Conservation (phyloP, 2,113 vertebrate genomes). For the Hippocampus zosterae region DNA sequence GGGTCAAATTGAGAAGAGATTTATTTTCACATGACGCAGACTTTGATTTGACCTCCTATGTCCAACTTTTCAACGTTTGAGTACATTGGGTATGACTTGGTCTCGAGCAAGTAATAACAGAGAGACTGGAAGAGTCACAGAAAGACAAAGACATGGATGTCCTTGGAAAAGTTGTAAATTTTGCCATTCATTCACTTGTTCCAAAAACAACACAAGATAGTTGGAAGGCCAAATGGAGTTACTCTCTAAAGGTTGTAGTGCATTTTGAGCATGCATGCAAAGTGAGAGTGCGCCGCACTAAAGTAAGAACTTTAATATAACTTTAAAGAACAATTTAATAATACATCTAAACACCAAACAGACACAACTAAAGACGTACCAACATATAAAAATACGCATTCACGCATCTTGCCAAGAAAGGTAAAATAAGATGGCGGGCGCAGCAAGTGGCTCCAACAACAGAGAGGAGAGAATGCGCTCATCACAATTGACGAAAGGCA, state of each 20-base stretch:
- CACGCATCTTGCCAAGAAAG: constrained; percentile 12
- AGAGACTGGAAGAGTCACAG: not conserved
- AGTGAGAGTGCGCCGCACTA: constrained; percentile 32
- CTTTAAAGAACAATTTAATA: constrained; percentile 34
- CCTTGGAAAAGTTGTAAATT: no score
- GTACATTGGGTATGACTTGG: no score
- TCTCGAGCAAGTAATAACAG: not conserved
- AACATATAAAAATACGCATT: not conserved
- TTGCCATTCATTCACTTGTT: not conserved
- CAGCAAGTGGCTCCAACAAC: constrained; percentile 30
- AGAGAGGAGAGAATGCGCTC: constrained; percentile 29
- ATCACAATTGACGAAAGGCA: constrained; percentile 55
- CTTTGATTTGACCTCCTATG: no score
- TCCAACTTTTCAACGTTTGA: no score
- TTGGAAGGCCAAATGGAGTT: no score
- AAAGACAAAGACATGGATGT: not conserved
- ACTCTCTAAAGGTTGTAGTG: constrained; percentile 19
- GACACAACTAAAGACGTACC: constrained; percentile 33
- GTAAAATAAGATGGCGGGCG: constrained; percentile 25
- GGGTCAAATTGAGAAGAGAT: no score
- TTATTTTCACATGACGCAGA: no score
- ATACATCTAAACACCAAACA: constrained; percentile 47
- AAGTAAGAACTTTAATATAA: constrained; percentile 39
- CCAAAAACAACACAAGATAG: not conserved
- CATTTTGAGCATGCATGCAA: constrained; percentile 26